A percentile compares a stretch with the other conserved stretches of the same genome.
Conservation (phyloP, 1,140 invertebrate genomes). For the Phymastichus coffea region DNA sequence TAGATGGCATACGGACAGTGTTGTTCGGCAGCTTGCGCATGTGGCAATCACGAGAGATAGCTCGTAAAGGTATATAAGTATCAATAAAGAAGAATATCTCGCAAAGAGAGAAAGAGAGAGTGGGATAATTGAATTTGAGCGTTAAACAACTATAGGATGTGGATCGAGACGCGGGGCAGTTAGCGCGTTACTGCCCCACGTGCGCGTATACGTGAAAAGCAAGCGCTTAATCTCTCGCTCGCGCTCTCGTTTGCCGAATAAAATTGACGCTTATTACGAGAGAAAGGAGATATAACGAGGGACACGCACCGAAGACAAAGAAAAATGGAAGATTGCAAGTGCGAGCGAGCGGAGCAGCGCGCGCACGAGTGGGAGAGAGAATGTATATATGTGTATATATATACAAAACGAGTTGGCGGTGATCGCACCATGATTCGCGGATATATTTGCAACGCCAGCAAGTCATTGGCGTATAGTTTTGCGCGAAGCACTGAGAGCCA, state of each 20-base stretch:
- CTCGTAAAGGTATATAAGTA: no score
- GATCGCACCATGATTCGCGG: constrained; percentile 19
- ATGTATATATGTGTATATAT: not conserved
- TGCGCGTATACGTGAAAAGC: not conserved
- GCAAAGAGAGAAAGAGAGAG: not conserved
- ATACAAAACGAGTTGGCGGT: not conserved
- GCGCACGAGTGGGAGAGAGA: not conserved
- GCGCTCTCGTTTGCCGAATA: constrained; percentile 1
- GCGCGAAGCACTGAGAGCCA: no score
- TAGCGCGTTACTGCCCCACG: not conserved
- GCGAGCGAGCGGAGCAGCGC: not conserved
- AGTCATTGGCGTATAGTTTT: constrained; percentile 24
- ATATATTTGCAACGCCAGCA: constrained; percentile 12
- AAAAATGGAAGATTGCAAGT: not conserved
- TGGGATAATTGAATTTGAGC: constrained; percentile 12
- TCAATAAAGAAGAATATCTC: not conserved
- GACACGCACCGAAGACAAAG: not conserved
- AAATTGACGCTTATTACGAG: constrained; percentile 23
- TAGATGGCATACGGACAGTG: no score
- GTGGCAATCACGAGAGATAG: no score
- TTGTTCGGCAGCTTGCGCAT: no score
- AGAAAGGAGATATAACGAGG: not conserved
- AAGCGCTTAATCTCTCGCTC: no score
- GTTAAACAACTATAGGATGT: not conserved
- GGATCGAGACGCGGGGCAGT: not conserved